Evolutionary conservation across 1,140 invertebrate species (phyloP), one percentile per base, ranked within the genome.

Genomic region (Ylistrum balloti): DNA sequence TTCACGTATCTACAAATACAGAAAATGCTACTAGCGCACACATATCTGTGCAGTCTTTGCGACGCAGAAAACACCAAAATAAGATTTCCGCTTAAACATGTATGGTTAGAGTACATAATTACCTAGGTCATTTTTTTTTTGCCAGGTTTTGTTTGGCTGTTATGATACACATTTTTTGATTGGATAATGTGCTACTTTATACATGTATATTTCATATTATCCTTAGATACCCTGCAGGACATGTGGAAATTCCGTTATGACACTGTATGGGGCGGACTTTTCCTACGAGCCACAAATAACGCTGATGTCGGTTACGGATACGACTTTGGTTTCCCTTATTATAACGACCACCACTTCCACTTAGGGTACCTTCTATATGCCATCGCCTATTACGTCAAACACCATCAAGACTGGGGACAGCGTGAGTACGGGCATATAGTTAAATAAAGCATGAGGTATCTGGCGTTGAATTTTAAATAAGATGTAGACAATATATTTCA

Each of bases 311-410:
- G 93, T 20, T 94, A 91, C 86, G 92, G 92, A 15, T 90, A 92
- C 0, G 94, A 95, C 91, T 95, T 92, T 87, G 95, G 95, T 0
- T 95, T 95, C 88, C 94, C 95, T n/a, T 94, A 91, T 88, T 95
- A 95, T 89, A 94, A 94, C 87, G 95, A 95, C 89, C 95, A 95
- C 38, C 95, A 95, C 86, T 95, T 95, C 89, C 95, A 95, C 88
- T 92, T 95, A 33, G 95, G 95, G 0, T 95, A 95, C 89, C 94
- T 94, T 89, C 90, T 95, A 9, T 95, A 95, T 87, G 94, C 95
- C 7, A 38, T 92, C 28, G 94, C 93, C 1, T 95, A 95, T 33
- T 95, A 94, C 86, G 94, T 93, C 0, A 93, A 93, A 74, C 91
- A 95, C 89, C 28, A 95, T 89, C 89, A 41, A 9, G 32, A 33